Evolutionary conservation across 2,113 vertebrate genomes (phyloP).

Genomic region (Archocentrus centrarchus): DNA sequence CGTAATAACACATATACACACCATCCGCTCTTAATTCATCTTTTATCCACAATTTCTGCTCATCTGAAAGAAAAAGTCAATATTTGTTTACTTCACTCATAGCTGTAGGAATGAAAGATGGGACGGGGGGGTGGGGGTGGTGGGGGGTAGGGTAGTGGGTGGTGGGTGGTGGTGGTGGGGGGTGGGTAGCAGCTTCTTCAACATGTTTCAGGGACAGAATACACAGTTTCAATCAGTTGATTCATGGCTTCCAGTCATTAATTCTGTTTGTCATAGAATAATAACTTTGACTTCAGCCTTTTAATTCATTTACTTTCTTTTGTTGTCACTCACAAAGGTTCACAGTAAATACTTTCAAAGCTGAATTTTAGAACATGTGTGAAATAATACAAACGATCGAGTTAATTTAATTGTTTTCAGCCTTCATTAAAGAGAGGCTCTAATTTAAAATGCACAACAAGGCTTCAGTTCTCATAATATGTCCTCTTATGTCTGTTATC

Average conservation of each 20-base stretch:
- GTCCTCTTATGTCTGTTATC: neutral
- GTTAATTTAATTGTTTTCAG: no score
- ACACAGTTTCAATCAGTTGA: neutral
- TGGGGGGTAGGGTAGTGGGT: no score
- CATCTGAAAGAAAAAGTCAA: neutral
- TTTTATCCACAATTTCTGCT: conserved; percentile 5
- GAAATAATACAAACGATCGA: neutral
- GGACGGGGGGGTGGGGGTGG: neutral
- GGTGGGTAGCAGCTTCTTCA: neutral
- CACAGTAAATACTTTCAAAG: neutral
- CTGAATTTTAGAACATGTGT: neutral
- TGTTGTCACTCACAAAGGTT: neutral
- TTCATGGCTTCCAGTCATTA: neutral
- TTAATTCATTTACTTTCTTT: neutral
- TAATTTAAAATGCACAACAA: neutral
- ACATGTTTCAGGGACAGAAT: neutral
- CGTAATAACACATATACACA: neutral
- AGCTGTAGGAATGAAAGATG: neutral
- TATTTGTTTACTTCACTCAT: neutral
- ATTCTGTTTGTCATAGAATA: neutral
- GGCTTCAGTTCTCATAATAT: neutral
- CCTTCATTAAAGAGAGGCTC: neutral
- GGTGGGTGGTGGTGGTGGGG: no score
- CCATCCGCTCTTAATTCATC: neutral
- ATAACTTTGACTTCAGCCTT: neutral